Conservation (phyloP, 2,113 vertebrate genomes). For the Chaetops frenatus region DNA sequence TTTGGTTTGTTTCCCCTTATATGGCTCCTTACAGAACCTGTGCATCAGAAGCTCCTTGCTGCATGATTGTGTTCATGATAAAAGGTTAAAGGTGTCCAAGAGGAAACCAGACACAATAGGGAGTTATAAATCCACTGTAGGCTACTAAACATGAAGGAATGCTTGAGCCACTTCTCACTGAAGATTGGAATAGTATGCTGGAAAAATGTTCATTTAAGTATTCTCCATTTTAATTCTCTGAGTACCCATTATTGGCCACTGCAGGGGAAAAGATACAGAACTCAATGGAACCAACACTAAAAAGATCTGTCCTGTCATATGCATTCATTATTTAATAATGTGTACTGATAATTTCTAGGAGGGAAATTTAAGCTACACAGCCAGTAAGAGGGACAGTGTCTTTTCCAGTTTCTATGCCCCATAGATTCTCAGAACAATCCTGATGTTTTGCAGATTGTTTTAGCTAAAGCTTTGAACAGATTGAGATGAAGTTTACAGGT, state of each 20-base stretch:
- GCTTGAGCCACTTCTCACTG: background rate
- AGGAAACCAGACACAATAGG: background rate
- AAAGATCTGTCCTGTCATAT: background rate
- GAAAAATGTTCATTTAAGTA: background rate
- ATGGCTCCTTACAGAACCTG: background rate
- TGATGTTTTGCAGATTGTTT: background rate
- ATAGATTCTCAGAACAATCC: background rate
- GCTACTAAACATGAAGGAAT: background rate
- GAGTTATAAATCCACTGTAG: background rate
- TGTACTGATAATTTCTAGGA: background rate
- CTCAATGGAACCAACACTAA: background rate
- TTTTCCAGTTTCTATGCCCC: background rate
- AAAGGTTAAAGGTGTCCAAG: background rate
- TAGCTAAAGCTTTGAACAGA: background rate
- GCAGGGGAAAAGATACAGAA: background rate
- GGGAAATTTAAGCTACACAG: background rate
- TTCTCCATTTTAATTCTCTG: background rate
- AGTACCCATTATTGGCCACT: background rate
- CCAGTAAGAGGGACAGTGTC: background rate
- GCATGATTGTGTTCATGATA: background rate
- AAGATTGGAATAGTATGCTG: background rate
- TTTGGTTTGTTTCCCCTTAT: accelerated
- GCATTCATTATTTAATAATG: background rate
- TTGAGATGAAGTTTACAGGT: background rate
- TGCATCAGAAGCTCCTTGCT: background rate